Evolutionary conservation across 1,140 invertebrate genomes (phyloP), one percentile per base, ranked within the genome.

Genomic region (Caligus rogercresseyi): DNA sequence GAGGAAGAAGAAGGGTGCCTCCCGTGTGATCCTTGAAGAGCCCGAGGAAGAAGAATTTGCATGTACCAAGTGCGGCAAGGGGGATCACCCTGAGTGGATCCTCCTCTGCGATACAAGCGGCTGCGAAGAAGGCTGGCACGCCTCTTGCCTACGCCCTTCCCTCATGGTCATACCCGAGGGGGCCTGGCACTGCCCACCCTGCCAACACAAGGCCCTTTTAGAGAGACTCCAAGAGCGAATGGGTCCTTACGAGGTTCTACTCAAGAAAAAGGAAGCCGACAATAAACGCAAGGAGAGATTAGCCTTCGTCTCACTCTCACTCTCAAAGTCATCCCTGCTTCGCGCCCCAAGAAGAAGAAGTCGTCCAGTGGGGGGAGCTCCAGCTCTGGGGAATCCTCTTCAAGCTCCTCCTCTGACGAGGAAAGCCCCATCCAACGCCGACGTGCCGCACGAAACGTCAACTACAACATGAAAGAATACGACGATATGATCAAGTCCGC

Each of bases 141-240:
- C 88, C 54, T 87, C 85, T 3, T 98, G 93, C 72, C 77, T 96
- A 0, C 80, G 85, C 51, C 92, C 93, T 1, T 81, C 90, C 16
- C 75, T 97, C 4, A 83, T 94, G 73, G 77, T 91, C 1, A 89
- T 98, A 69, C 93, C 93, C 3, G 89, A 95, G 71, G 92, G 92
- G 19, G 87, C 95, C 71, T 97, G 93, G 94, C 92, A 83, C 73
- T 97, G 94, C 74, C 92, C 92, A 53, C 87, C 87, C 0, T 98
- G 93, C 76, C 84, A 92, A 72, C 92, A 93, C 73, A 78, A 78
- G 24, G 60, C 78, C 64, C 72, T 94, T 13, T 78, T 91, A 52
- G 73, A 74, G n/a, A 82, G 82, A 52, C 78, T 91, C 25, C 79
- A 83, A 67, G 73, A 76, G 51, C 72, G 74, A 64, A 66, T 80